Evolutionary conservation across 35 echinoderm and acorn worm species (phyloP).

Genomic region (Ptychodera flava): DNA sequence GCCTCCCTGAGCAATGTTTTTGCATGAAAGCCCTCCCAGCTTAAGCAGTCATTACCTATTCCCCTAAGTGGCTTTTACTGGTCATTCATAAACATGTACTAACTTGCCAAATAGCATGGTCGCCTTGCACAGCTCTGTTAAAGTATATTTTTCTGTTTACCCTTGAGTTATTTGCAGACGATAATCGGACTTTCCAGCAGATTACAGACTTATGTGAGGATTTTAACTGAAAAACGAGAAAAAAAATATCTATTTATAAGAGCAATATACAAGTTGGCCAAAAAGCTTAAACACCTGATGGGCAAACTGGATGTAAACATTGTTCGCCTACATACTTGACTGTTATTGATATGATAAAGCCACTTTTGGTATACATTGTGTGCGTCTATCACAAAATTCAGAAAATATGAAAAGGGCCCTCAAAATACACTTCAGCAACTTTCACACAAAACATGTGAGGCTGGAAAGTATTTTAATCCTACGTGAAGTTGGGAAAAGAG

Average conservation of each 20-base stretch:
- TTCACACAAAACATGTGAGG: too few relatives aligned
- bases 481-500: too few relatives aligned
- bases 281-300: too few relatives aligned
- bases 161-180: not conserved
- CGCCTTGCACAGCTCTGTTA: not conserved
- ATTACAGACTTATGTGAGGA: not conserved
- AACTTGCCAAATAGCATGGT: not conserved
- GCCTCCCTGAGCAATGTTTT: not conserved
- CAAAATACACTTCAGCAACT: too few relatives aligned
- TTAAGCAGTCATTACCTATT: too few relatives aligned
- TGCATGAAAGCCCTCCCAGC: not conserved
- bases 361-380: too few relatives aligned
- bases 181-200: not conserved
- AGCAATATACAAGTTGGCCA: not conserved
- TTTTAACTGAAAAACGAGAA: not conserved
- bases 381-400: too few relatives aligned
- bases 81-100: not conserved
- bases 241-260: not conserved
- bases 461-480: too few relatives aligned
- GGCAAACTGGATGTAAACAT: too few relatives aligned
- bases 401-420: too few relatives aligned
- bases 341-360: not conserved
- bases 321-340: not conserved
- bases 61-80: too few relatives aligned
- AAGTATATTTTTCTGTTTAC: not conserved